Evolutionary conservation across 2,113 vertebrate species (phyloP), one percentile per base, ranked within the genome.

Genomic region (Hypanus sabinus): DNA sequence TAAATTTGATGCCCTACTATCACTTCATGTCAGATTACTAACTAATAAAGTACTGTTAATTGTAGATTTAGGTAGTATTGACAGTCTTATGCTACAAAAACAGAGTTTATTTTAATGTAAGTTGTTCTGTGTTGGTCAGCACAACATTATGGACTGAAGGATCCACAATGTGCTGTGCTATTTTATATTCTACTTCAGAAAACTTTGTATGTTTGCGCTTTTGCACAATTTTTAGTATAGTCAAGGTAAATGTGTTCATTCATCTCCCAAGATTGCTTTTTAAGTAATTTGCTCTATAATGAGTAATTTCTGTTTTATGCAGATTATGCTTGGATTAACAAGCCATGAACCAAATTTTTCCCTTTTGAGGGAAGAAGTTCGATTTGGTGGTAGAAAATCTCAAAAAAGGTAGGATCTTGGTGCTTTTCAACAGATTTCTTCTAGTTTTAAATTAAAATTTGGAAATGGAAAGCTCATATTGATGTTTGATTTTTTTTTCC

Each of bases 311-410:
- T 96, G 96, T 94, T 94, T 73, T 12, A 46, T 95, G 95, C 95
- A 99, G 99, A 99, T 99, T 94, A 99, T 99, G 97, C 97, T 99
- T 96, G 99, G 99, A 95, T 97, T 99, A 96, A 99, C 99, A 95
- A 99, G 98, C 97, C 99, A 99, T 24, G 98, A 99, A 96, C 97
- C 98, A 94, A 97, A 99, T 94, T 99, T 99, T 95, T 99, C 98
- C 80, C 97, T 99, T 95, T 97, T 99, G 96, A 98, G 99, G 97
- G 99, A 99, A 96, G 99, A 99, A 96, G 99, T 99, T 94, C 98
- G 98, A 94, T 99, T 99, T 94, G 98, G 98, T 96, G 99, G 99
- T 94, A 99, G 98, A 96, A 99, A 99, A 95, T 96, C 97, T 94
- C 99, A 99, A 95, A 97, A 97, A 96, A 99, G 99, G 99, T 99